Evolutionary conservation across 2,113 vertebrate genomes (phyloP).

Genomic region (Chaetorhynchus papuensis): DNA sequence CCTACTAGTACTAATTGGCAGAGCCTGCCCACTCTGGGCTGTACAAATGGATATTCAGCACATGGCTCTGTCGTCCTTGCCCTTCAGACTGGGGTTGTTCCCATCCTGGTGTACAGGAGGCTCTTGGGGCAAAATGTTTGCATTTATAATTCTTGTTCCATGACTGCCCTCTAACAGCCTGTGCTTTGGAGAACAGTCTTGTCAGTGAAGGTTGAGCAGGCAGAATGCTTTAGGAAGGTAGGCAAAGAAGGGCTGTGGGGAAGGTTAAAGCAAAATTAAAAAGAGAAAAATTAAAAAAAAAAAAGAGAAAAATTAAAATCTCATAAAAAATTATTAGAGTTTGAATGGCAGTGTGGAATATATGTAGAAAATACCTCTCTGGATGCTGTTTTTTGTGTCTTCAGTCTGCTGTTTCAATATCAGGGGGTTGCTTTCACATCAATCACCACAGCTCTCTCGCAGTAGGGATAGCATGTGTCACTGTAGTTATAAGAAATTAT

Average conservation of each 20-base stretch:
- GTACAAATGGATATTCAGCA: not conserved
- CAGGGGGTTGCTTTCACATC: not conserved
- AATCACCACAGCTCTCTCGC: not conserved
- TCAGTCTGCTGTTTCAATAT: not conserved
- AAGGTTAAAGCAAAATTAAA: not conserved
- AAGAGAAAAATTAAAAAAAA: not conserved
- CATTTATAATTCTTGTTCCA: not conserved
- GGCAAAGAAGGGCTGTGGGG: not conserved
- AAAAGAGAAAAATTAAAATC: not conserved
- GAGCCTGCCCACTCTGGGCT: not conserved
- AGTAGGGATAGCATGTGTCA: not conserved
- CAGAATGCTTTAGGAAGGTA: not conserved
- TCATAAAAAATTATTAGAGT: not conserved
- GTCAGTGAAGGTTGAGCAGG: not conserved
- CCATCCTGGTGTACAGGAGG: not conserved
- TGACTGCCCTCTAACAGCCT: not conserved
- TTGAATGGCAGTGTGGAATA: not conserved
- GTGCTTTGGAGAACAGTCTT: not conserved
- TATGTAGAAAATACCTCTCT: not conserved
- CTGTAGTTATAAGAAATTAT: not conserved
- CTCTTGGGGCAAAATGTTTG: not conserved
- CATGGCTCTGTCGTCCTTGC: not conserved
- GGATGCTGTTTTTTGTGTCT: not conserved
- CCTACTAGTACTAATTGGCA: not conserved
- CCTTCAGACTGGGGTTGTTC: not conserved